Evolutionary conservation across 2,797 vertebrate species (phyloP).

Genomic region (Acanthornis magna): DNA sequence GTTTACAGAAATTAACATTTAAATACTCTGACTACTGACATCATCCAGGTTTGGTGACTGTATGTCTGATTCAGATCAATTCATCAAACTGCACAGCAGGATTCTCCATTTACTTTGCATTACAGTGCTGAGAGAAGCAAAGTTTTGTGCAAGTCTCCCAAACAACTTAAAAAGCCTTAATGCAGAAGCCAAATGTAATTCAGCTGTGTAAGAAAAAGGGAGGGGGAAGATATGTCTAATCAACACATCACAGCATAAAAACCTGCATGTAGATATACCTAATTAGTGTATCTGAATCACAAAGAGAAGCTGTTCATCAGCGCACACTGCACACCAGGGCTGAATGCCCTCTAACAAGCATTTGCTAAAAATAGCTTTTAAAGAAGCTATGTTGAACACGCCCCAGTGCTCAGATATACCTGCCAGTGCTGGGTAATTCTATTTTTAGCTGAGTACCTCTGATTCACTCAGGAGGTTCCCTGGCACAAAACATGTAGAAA

Average conservation of each 20-base stretch:
- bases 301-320: not conserved
- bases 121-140: not conserved
- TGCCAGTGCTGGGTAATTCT: not conserved
- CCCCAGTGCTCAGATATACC: not conserved
- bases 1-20: not conserved
- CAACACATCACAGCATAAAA: not conserved
- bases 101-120: not conserved
- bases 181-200: not conserved
- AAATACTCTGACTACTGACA: not conserved
- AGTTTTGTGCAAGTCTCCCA: not conserved
- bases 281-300: not conserved
- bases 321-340: not conserved
- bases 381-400: not conserved
- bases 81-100: not conserved
- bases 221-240: fast-evolving
- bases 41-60: not conserved
- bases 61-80: not conserved
- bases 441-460: not conserved
- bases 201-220: not conserved
- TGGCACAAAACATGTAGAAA: not conserved
- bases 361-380: not conserved
- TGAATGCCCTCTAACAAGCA: not conserved
- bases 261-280: not conserved
- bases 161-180: not conserved
- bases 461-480: not conserved